These are phyloP conservation scores for Malachius bipustulatus DNA, from an alignment of 2,888 invertebrate species.

Conservation along the genomic window DNA sequence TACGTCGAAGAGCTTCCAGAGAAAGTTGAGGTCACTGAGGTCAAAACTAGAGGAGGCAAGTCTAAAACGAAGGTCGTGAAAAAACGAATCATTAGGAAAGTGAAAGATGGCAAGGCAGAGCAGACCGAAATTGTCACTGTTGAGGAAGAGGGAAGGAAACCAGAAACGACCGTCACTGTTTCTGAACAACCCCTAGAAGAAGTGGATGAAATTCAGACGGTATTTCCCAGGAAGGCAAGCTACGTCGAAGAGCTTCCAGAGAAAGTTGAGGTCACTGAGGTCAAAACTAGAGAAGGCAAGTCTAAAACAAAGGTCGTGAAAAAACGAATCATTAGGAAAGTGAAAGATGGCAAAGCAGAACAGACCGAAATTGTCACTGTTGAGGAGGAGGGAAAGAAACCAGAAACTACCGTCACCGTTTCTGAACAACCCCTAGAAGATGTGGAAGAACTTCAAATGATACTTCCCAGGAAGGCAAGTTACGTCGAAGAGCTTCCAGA, in stretches of 20 bases:
- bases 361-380: no score
- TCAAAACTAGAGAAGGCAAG: no score
- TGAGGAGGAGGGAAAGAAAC: slow-evolving; percentile 23
- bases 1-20: slow-evolving; percentile 23
- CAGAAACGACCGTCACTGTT: slow-evolving; percentile 31
- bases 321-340: no score
- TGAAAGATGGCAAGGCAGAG: slow-evolving; percentile 34
- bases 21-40: slow-evolving; percentile 18
- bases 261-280: slow-evolving; percentile 19
- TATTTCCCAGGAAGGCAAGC: no score
- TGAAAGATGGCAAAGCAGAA: neutral
- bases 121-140: slow-evolving; percentile 38
- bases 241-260: slow-evolving; percentile 17
- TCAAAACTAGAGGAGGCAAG: slow-evolving; percentile 15
- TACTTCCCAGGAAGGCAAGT: no score
- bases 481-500: slow-evolving; percentile 14
- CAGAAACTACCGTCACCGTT: slow-evolving; percentile 27
- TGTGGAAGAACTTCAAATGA: slow-evolving; percentile 10
- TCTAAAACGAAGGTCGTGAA: slow-evolving; percentile 32
- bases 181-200: no score
- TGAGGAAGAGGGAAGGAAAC: slow-evolving; percentile 34
- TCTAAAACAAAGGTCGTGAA: no score
- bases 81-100: slow-evolving; percentile 35
- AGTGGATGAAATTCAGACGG: no score
- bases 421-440: slow-evolving; percentile 15